Evolutionary conservation across 2,888 invertebrate species (phyloP), one percentile per base, ranked within the genome.

Genomic region (Trachelus stipa): DNA sequence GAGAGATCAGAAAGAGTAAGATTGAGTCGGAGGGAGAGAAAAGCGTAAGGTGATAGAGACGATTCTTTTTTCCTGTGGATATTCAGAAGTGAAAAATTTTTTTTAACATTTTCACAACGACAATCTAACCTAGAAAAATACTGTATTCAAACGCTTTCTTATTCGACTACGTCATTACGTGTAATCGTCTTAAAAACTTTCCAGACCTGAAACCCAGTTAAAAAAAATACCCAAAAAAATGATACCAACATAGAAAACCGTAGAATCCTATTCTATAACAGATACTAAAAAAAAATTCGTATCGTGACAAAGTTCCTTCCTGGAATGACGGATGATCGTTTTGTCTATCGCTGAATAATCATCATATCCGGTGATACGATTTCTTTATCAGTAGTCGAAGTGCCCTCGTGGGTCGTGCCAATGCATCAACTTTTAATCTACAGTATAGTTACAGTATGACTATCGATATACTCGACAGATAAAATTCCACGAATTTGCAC

Each of bases 341-440:
- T 79, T 81, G 80, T 85, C 86, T 88, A 89, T 88, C 89, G 87
- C 82, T 83, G 78, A 87, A 89, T 88, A 89, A 90, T 88, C 87
- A 87, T 88, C 87, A 86, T 87, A 88, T 90, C 89, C 89, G 88
- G 88, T 87, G 75, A 71, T 73, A 75, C 40, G 40, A 23, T 76
- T 78, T 80, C 82, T 78, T 83, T 83, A 83, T 83, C 83, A 79
- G 74, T 37, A 33, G 71, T 23, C 34, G 31, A 71, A 12, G 33
- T 34, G 71, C 31, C 33, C 31, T 71, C 71, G 12, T 33, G 12
- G 33, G 33, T 31, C 71, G 71, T 81, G 81, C 81, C 85, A 79
- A 85, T 86, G 85, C 85, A 85, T 85, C 85, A 82, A 86, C 82
- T 85, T 85, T 85, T 85, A 85, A 86, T 86, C 56, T 56, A 23